Evolutionary conservation across 2,113 vertebrate species (phyloP), one percentile per base, ranked within the genome.

Genomic region (Sylvilagus bachmani): DNA sequence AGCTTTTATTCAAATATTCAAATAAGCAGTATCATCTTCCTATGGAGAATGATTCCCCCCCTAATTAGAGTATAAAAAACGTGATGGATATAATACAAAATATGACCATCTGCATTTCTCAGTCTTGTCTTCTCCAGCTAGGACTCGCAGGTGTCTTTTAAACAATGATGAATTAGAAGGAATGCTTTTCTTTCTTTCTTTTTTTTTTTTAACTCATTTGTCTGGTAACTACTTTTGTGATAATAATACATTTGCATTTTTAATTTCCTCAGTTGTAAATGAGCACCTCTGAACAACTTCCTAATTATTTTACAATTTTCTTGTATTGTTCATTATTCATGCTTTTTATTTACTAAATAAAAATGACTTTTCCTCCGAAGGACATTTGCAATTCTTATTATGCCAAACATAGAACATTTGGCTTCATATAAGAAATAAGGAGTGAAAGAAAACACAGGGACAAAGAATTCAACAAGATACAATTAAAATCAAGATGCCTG

Each of bases 161-260:
- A 98, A 98, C 97, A 98, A 97, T 98, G 98, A 98, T 98, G 83
- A 97, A 98, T 98, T 98, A 97, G 96, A 98, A 98, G 27, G 58
- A 97, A 96, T 51, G 70, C 38, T 86, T 84, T 90, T 97, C 98
- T 90, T 82, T 97, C n/a, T n/a, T n/a, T n/a, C n/a, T n/a, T 98
- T 95, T 83, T 83, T 83, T 90, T 44, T 44, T 44, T 44, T 44
- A 44, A 93, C 73, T 98, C 96, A 97, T 98, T 98, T 98, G 86
- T 98, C 98, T 98, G 97, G 96, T 98, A 97, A 98, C 94, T 98
- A 98, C 93, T 75, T 98, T 98, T 97, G 96, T 98, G 98, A 98
- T 98, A 98, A 98, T 98, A 98, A 97, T 96, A 22, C 93, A 98
- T 98, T 98, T 98, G 97, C 98, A 98, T 98, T 98, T 98, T 98